A percentile compares a stretch with the other conserved stretches of the same genome.
Evolutionary conservation across 2,888 invertebrate species (phyloP).

Genomic region (Sisyra terminalis): DNA sequence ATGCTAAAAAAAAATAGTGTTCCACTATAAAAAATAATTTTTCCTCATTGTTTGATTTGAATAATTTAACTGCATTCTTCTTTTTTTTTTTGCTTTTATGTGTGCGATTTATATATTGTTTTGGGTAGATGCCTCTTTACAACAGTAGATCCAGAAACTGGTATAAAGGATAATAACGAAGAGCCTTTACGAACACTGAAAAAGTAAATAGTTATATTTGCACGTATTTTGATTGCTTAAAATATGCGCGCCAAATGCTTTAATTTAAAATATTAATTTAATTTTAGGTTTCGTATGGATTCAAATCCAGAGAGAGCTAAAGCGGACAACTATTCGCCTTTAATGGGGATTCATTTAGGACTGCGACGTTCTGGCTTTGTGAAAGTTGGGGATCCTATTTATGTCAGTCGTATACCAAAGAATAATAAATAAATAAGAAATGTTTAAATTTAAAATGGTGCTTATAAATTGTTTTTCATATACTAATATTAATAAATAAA

Average conservation of each 20-base stretch:
- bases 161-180: conserved; percentile 34
- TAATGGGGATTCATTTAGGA: conserved; percentile 35
- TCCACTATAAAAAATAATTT: neutral
- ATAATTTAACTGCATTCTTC: neutral
- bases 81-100: conserved; percentile 2
- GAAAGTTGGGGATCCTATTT: conserved; percentile 31
- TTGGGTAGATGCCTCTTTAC: conserved; percentile 45
- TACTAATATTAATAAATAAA: too few species aligned
- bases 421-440: too few species aligned
- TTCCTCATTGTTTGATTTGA: neutral
- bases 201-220: conserved; percentile 27
- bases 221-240: neutral
- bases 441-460: too few species aligned
- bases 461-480: too few species aligned
- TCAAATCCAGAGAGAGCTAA: conserved; percentile 19
- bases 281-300: conserved; percentile 25
- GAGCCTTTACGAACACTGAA: conserved; percentile 51
- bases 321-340: conserved; percentile 26
- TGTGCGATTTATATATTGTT: conserved; percentile 1
- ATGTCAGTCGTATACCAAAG: conserved; percentile 19
- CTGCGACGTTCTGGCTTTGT: conserved; percentile 26
- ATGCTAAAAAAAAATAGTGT: too few species aligned
- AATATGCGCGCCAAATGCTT: neutral
- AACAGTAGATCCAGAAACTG: conserved; percentile 50
- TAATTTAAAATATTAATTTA: conserved; percentile 3